Conservation (phyloP, 2,797 vertebrate species). For the Serranus cabrilla region DNA sequence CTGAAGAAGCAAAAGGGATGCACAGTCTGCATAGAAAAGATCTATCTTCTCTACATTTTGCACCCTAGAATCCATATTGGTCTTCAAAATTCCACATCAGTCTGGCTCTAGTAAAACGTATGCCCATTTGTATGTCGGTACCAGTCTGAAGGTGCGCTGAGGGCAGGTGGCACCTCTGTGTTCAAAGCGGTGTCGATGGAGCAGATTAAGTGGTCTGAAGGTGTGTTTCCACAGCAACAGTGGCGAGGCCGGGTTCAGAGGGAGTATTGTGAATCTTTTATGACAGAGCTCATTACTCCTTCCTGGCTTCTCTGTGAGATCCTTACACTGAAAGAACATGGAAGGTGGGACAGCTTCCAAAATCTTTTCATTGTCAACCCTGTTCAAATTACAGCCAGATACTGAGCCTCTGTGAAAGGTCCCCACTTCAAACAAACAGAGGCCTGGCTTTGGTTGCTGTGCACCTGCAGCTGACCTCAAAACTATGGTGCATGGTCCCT, state of each 20-base stretch:
- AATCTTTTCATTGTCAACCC: constrained; percentile 46
- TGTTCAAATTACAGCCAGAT: constrained; percentile 50
- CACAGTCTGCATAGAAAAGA: too few relatives aligned
- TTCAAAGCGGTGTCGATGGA: constrained; percentile 30
- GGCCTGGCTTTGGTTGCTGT: constrained; percentile 34
- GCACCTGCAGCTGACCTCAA: constrained; percentile 42
- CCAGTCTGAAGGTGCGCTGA: constrained; percentile 4
- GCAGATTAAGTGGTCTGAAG: constrained; percentile 53
- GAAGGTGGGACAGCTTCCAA: constrained; percentile 43
- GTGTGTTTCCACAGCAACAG: constrained; percentile 74
- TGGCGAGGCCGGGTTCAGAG: constrained; percentile 44
- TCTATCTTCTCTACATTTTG: too few relatives aligned
- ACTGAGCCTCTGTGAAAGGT: constrained; percentile 25
- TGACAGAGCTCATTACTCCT: constrained; percentile 75
- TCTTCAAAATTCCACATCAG: too few relatives aligned
- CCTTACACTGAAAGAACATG: constrained; percentile 28
- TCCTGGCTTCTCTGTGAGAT: constrained; percentile 51
- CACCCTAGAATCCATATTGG: too few relatives aligned
- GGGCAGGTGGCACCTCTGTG: constrained; percentile 28
- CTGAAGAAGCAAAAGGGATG: too few relatives aligned
- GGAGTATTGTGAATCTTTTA: constrained; percentile 76
- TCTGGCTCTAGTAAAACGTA: too few relatives aligned
- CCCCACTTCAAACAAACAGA: constrained; percentile 30
- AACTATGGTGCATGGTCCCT: constrained; percentile 16
- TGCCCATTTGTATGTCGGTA: neutral